Evolutionary conservation across 2,113 vertebrate genomes (phyloP).

Genomic region (Plecturocebus donacophilus): DNA sequence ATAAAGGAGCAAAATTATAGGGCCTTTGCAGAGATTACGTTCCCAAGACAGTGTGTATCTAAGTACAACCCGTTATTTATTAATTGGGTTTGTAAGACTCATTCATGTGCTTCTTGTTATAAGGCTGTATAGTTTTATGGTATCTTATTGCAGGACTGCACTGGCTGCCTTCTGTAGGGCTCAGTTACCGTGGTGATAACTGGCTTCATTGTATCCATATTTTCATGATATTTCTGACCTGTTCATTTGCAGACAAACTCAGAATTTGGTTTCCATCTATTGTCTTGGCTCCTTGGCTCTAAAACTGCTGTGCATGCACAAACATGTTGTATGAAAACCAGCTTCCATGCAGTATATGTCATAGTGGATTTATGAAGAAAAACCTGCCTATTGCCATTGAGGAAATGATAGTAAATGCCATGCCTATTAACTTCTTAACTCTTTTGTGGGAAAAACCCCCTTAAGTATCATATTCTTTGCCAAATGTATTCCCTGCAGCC

Average conservation of each 20-base stretch:
- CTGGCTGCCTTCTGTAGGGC: not conserved
- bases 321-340: not conserved
- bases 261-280: not conserved
- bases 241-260: not conserved
- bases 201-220: accelerated
- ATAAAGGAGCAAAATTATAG: not conserved
- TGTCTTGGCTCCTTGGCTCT: not conserved
- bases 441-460: not conserved
- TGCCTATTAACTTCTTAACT: not conserved
- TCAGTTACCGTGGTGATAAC: not conserved
- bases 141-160: not conserved
- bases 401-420: not conserved
- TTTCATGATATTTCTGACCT: not conserved
- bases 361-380: not conserved
- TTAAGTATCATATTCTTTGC: not conserved
- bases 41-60: not conserved
- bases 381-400: not conserved
- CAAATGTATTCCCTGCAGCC: slow-evolving; percentile 51
- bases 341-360: not conserved
- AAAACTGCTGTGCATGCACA: not conserved
- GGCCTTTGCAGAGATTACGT: not conserved
- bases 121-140: not conserved
- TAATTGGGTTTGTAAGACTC: not conserved
- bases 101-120: not conserved
- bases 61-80: accelerated